Base-by-base conservation (phyloP, 2,888 invertebrate species). In the Papilio protenor region DNA sequence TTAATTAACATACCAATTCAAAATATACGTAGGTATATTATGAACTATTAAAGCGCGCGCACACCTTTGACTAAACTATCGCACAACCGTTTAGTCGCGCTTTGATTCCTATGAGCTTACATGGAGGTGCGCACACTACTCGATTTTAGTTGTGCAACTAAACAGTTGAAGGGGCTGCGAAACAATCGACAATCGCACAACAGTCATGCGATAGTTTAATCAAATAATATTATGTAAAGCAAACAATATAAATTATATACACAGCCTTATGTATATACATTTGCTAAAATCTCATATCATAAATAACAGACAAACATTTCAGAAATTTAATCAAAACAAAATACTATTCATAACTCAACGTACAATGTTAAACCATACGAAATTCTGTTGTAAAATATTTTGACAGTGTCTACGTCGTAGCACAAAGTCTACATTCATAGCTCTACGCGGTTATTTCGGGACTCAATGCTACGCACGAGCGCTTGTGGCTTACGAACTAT, bases 211-310 rank as follows among this genome's bases (percentile, higher is more conserved):
- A 33, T 33, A 33, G 33, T 33, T 33, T 33, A 5, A 6, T 33
- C 33, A 33, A 27, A 27, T 27, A 27, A 27, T 27, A 27, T 27
- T 27, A 27, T 27, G 27, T 27, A 27, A 1, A 27, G 27, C 1
- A 27, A 27, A 27, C 27, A 27, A 27, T 27, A 27, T 27, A 27
- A 27, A 27, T n/a, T n/a, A n/a, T n/a, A n/a, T 2, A 27, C 27
- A 27, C 27, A 27, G 27, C 27, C 27, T 27, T 27, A 27, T 27
- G n/a, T n/a, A n/a, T n/a, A 2, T 27, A 27, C 27, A 27, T 27
- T 27, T 93, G 93, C 3, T 33, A 27, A 64, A 64, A n/a, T 12
- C 45, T n/a, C 66, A 21, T 45, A 45, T 66, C n/a, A n/a, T 8
- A 23, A 18, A 45, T n/a, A n/a, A 40, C 40, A 33, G 11, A 40